Evolutionary conservation across 1,140 invertebrate genomes (phyloP).

Genomic region (Drosophila parabipectinata): DNA sequence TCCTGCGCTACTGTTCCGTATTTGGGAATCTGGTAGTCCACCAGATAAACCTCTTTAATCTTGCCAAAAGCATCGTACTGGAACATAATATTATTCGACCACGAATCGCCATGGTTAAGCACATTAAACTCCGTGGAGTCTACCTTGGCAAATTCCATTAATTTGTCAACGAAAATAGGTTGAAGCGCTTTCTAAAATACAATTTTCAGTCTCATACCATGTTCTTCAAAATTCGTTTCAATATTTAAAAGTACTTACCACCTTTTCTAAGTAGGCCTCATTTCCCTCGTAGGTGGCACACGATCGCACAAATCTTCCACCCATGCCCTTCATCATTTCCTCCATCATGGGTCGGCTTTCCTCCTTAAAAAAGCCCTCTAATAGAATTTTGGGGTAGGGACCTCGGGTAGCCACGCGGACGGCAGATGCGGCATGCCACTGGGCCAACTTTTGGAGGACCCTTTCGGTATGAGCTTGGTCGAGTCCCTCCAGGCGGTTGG

Average conservation of each 20-base stretch:
- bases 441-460: constrained; percentile 85
- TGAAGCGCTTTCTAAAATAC: constrained; percentile 36
- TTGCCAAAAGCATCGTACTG: constrained; percentile 85
- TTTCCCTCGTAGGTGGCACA: constrained; percentile 39
- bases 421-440: constrained; percentile 85
- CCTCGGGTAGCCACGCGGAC: constrained; percentile 84
- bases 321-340: constrained; percentile 44
- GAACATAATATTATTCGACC: constrained; percentile 86
- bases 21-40: constrained; percentile 70
- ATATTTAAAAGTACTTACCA: constrained; percentile 37
- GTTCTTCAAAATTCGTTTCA: neutral
- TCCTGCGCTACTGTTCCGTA: constrained; percentile 68
- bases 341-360: constrained; percentile 38
- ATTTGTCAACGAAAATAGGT: constrained; percentile 29
- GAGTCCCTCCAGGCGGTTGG: constrained; percentile 85
- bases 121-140: constrained; percentile 86
- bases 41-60: constrained; percentile 66
- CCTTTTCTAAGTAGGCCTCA: constrained; percentile 57
- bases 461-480: constrained; percentile 84
- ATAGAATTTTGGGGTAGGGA: constrained; percentile 38
- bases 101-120: constrained; percentile 87
- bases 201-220: neutral
- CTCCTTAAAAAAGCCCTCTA: constrained; percentile 51
- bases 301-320: constrained; percentile 40
- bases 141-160: constrained; percentile 37